Conservation (phyloP, 2,888 invertebrate species). For the Xestoiulus laeticollis region DNA sequence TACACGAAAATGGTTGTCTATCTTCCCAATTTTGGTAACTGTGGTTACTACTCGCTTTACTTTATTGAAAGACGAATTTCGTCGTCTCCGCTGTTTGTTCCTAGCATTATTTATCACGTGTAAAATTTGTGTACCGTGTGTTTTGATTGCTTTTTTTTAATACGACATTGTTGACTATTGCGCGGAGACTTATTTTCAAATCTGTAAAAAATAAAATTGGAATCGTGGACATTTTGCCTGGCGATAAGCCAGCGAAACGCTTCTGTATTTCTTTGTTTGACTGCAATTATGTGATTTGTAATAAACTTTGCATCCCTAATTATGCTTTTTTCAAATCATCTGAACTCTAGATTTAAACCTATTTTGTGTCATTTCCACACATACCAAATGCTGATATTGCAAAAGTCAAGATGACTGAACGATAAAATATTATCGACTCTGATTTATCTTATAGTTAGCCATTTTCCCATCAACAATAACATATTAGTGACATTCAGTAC, state of each 20-base stretch:
- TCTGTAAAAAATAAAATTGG: neutral
- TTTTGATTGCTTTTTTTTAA: neutral
- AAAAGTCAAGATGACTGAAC: neutral
- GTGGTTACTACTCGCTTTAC: neutral
- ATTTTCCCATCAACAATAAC: neutral
- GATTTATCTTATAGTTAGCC: neutral
- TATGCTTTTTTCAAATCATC: neutral
- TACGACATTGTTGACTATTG: neutral
- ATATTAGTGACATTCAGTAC: neutral
- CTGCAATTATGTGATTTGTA: slow-evolving; percentile 13
- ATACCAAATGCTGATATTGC: neutral
- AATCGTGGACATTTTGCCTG: neutral
- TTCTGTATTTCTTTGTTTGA: slow-evolving; percentile 15
- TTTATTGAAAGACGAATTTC: neutral
- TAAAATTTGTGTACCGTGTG: neutral
- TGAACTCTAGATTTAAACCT: neutral
- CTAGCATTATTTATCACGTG: slow-evolving; percentile 28
- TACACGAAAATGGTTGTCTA: neutral
- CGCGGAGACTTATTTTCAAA: slow-evolving; percentile 1
- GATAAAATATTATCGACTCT: neutral
- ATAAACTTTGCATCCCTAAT: neutral
- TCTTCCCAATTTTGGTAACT: slow-evolving; percentile 5
- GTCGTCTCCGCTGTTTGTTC: slow-evolving; percentile 3
- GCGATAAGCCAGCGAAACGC: neutral
- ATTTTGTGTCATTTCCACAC: neutral